Conservation (phyloP, 2,888 invertebrate genomes). For the Lasioglossum zephyrum region DNA sequence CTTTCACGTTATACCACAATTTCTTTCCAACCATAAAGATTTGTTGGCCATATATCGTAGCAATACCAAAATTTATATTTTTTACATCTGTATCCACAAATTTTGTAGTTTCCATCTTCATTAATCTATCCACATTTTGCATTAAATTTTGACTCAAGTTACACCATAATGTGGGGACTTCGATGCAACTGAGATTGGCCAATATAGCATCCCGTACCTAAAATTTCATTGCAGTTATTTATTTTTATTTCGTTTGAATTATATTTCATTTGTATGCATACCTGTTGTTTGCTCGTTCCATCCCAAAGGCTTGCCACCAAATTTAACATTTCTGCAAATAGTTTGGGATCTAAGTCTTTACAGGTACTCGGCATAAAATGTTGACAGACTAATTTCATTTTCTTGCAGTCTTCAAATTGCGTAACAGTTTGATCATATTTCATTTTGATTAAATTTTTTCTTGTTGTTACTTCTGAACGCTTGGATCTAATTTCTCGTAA, state of each 20-base stretch:
- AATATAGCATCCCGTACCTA: slow-evolving; percentile 75
- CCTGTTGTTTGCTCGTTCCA: slow-evolving; percentile 76
- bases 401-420: slow-evolving; percentile 73
- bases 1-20: slow-evolving; percentile 64
- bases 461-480: slow-evolving; percentile 60
- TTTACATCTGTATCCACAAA: slow-evolving; percentile 31
- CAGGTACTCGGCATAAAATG: slow-evolving; percentile 76
- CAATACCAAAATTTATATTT: slow-evolving; percentile 72
- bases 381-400: slow-evolving; percentile 76
- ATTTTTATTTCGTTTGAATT: not conserved
- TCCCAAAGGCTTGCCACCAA: slow-evolving; percentile 73
- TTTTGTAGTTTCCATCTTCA: slow-evolving; percentile 61
- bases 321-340: slow-evolving; percentile 72
- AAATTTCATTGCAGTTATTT: slow-evolving; percentile 34
- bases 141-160: slow-evolving; percentile 73
- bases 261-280: slow-evolving; percentile 49
- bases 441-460: slow-evolving; percentile 72
- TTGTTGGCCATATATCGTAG: slow-evolving; percentile 73
- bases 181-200: slow-evolving; percentile 70
- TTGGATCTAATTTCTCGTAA: slow-evolving; percentile 68
- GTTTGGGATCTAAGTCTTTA: slow-evolving; percentile 71
- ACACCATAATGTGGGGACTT: slow-evolving; percentile 76
- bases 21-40: slow-evolving; percentile 70
- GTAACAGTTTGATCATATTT: slow-evolving; percentile 73
- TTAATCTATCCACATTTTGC: slow-evolving; percentile 73